Percentiles rank a stretch among this genome's conserved stretches.
Conservation (phyloP, 2,113 vertebrate species). For the Calyptommatus sinebrachiatus region DNA sequence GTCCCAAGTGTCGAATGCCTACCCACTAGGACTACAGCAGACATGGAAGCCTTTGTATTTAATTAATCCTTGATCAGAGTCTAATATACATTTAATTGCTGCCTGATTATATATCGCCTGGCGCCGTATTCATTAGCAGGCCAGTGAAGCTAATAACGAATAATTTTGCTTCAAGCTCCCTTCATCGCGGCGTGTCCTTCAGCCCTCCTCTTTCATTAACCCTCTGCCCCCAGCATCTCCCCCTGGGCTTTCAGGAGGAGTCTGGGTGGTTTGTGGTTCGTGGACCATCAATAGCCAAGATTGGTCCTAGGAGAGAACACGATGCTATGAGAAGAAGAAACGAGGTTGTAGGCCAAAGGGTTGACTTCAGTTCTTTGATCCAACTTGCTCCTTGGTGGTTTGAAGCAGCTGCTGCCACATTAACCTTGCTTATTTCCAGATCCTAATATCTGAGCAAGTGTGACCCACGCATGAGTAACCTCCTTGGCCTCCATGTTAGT, state of each 20-base stretch:
- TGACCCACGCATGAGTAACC: no score
- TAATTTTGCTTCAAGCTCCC: constrained; percentile 31
- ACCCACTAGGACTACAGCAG: not conserved
- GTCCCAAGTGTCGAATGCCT: not conserved
- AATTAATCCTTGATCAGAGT: not conserved
- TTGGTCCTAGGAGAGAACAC: not conserved
- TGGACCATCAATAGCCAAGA: not conserved
- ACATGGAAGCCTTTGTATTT: not conserved
- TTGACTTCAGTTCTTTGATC: not conserved
- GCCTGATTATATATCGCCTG: not conserved
- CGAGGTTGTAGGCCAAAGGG: not conserved
- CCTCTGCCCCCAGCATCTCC: not conserved
- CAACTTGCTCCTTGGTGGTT: no score
- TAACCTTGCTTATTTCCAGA: no score
- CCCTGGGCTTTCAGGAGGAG: not conserved
- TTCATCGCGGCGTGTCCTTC: not conserved
- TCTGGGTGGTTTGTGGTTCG: not conserved
- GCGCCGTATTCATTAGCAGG: not conserved
- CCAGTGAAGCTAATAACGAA: constrained; percentile 39
- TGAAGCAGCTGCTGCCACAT: no score
- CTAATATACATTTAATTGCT: not conserved
- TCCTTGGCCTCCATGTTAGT: no score
- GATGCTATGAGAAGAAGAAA: not conserved
- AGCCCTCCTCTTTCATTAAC: not conserved
- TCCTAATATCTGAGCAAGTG: no score